These are phyloP conservation scores for Lepetodrilus schrolli DNA, from an alignment of 2,888 invertebrate species.

Conservation along the genomic window DNA sequence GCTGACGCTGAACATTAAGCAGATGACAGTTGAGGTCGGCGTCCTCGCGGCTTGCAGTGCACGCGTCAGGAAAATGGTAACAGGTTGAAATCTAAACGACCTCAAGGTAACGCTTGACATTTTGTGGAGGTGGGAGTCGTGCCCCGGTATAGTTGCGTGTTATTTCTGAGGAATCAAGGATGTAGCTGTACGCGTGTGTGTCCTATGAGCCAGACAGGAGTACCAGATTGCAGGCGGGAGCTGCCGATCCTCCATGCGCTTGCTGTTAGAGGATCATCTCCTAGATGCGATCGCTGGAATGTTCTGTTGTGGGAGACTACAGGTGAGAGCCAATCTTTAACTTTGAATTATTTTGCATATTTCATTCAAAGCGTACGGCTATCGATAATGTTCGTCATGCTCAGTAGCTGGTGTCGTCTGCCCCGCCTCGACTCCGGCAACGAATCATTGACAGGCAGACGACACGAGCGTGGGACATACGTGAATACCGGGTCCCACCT, in stretches of 20 bases:
- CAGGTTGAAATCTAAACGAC: background rate
- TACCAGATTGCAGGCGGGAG: background rate
- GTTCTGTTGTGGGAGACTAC: conserved; percentile 46
- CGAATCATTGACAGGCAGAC: conserved; percentile 25
- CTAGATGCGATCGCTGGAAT: conserved; percentile 38
- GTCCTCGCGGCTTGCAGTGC: background rate
- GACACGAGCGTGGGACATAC: background rate
- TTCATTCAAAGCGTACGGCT: too few relatives aligned
- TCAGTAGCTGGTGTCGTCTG: background rate
- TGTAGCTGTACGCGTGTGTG: conserved; percentile 2
- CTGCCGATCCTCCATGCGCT: conserved; percentile 22
- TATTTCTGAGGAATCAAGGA: background rate
- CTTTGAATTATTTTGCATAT: too few relatives aligned
- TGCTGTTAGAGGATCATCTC: conserved; percentile 19
- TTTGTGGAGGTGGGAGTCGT: background rate
- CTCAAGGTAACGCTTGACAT: background rate
- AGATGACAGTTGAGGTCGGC: conserved; percentile 2
- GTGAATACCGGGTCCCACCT: background rate
- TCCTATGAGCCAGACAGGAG: conserved; percentile 15
- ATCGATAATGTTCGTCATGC: too few relatives aligned
- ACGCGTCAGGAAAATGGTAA: background rate
- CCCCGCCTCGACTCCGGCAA: conserved; percentile 9
- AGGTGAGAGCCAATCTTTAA: conserved; percentile 35
- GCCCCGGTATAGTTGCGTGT: background rate
- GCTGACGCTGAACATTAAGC: background rate